Conservation (phyloP, 2,888 invertebrate species). For the Drosophila engyochracea region DNA sequence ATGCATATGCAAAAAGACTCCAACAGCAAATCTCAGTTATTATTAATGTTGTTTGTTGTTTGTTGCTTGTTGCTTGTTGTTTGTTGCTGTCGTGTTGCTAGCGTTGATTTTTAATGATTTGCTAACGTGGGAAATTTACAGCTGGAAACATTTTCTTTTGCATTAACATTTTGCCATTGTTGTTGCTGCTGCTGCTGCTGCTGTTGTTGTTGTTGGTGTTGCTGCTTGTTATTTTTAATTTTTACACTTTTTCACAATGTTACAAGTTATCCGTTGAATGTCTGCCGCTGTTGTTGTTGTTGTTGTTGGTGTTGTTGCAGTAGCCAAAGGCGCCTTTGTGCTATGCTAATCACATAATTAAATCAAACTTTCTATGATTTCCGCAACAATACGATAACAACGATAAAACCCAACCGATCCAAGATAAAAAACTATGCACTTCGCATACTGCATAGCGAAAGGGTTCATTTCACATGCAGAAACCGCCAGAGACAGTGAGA, state of each 20-base stretch:
- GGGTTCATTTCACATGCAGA: constrained; percentile 31
- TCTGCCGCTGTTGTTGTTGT: constrained; percentile 17
- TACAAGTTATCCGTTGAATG: constrained; percentile 52
- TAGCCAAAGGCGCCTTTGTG: constrained; percentile 65
- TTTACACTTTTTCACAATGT: constrained; percentile 72
- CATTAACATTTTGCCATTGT: constrained; percentile 67
- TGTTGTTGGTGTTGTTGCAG: constrained; percentile 18
- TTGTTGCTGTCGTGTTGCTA: constrained; percentile 37
- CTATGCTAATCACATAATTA: constrained; percentile 78
- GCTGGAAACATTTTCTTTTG: constrained; percentile 54
- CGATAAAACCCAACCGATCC: not conserved
- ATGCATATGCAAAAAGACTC: constrained; percentile 48
- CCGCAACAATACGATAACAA: constrained; percentile 43
- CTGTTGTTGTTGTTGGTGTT: constrained; percentile 28
- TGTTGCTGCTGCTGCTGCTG: constrained; percentile 28
- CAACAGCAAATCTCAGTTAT: constrained; percentile 26
- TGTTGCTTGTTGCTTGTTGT: constrained; percentile 23
- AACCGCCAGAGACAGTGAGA: not conserved
- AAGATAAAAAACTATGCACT: constrained; percentile 10
- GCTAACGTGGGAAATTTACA: constrained; percentile 73
- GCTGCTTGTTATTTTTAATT: constrained; percentile 75
- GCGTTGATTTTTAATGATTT: constrained; percentile 73
- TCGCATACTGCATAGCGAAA: constrained; percentile 36
- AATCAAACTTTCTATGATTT: constrained; percentile 78
- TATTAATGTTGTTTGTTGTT: constrained; percentile 30